Percentiles rank a stretch among this genome's conserved stretches.
Evolutionary conservation across 2,113 vertebrate genomes (phyloP).

Genomic region (Lates calcarifer): DNA sequence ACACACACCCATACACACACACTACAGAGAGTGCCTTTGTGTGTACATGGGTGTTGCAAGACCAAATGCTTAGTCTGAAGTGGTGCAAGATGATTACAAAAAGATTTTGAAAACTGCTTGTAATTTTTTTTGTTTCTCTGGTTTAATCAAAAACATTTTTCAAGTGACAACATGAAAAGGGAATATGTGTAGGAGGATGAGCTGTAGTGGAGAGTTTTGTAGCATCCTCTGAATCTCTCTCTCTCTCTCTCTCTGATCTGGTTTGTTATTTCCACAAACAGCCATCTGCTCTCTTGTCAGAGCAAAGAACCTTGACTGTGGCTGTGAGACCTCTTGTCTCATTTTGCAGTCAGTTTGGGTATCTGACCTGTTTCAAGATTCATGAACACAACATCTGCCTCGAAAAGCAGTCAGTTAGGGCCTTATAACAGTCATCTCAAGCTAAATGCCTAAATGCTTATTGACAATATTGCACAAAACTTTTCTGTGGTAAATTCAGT

Average conservation of each 20-base stretch:
- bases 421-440: conserved; percentile 48
- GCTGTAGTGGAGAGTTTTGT: conserved; percentile 46
- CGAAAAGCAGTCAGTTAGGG: conserved; percentile 47
- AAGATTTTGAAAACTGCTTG: not conserved
- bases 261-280: conserved; percentile 72
- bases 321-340: conserved; percentile 73
- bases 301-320: conserved; percentile 74
- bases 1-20: conserved; percentile 6
- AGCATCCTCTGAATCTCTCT: conserved; percentile 44
- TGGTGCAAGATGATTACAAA: conserved; percentile 22
- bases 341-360: conserved; percentile 74
- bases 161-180: conserved; percentile 50
- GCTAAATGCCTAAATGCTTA: too few relatives aligned
- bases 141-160: conserved; percentile 54
- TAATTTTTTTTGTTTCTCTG: conserved; percentile 3
- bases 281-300: conserved; percentile 79
- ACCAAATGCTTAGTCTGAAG: conserved; percentile 6
- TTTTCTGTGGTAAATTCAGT: not conserved
- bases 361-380: conserved; percentile 69
- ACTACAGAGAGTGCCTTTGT: not conserved
- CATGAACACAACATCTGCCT: conserved; percentile 74
- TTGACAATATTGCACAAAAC: not conserved
- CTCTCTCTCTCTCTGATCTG: conserved; percentile 58
- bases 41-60: not conserved
- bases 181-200: conserved; percentile 45